Percentiles rank a stretch among this genome's conserved stretches.
These are phyloP conservation scores for Nysson spinosus DNA, from an alignment of 2,888 invertebrate species.

Conservation along the genomic window DNA sequence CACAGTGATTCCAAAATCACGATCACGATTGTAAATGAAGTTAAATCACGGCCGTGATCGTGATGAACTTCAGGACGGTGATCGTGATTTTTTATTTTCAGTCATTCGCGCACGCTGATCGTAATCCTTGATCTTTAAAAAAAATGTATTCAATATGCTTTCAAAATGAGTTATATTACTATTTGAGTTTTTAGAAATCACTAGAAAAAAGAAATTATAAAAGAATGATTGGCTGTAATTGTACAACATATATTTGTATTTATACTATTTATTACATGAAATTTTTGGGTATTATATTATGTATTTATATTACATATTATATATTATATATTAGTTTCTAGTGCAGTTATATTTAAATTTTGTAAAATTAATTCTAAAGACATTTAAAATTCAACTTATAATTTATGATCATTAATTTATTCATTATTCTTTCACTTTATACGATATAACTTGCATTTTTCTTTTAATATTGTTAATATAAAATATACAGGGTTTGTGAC, in stretches of 20 bases:
- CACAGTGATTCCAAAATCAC: neutral
- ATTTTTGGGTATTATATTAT: neutral
- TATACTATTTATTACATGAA: no score
- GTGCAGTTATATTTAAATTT: neutral
- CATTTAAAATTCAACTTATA: no score
- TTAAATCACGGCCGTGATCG: neutral
- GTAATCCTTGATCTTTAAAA: neutral
- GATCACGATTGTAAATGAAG: neutral
- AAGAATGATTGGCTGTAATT: no score
- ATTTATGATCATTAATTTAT: no score
- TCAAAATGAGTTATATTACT: neutral
- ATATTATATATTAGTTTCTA: neutral
- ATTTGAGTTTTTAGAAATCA: neutral
- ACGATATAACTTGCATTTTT: neutral
- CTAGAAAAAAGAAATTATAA: neutral
- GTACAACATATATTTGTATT: no score
- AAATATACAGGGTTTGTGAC: neutral
- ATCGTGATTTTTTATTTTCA: no score
- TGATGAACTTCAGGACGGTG: neutral
- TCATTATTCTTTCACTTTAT: constrained; percentile 2
- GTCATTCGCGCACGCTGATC: no score
- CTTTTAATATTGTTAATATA: neutral
- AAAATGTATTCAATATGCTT: neutral
- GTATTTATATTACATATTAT: no score
- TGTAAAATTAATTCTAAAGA: neutral